phyloP scores from a whole-genome alignment of 2,797 vertebrate species.

The Cynodonichthys magdalenae region DNA sequence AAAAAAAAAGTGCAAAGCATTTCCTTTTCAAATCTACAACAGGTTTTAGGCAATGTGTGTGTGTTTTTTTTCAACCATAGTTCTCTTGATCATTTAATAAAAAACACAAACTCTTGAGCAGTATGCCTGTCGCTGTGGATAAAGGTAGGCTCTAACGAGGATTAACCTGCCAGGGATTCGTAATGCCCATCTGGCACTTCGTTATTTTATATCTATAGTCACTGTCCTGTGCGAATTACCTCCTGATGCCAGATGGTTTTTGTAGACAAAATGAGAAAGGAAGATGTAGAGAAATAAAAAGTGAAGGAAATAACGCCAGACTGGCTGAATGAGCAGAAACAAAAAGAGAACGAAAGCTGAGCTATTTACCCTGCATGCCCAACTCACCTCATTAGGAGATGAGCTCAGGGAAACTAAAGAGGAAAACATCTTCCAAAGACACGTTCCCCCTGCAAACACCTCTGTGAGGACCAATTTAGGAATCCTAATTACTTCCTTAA shows the following conservation, averaged over 20 bases:
- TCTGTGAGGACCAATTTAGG: conserved; percentile 62
- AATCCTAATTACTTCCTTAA: conserved; percentile 69
- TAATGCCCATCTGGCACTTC: conserved; percentile 57
- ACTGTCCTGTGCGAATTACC: conserved; percentile 53
- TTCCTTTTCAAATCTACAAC: conserved; percentile 7
- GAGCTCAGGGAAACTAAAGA: conserved; percentile 42
- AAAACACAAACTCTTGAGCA: conserved; percentile 28
- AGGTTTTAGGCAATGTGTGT: conserved; percentile 27
- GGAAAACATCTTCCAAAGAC: conserved; percentile 49
- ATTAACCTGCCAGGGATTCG: conserved; percentile 59
- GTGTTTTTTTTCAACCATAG: conserved; percentile 21
- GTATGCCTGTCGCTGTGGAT: conserved; percentile 38
- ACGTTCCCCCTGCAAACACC: conserved; percentile 30
- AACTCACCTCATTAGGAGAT: conserved; percentile 56
- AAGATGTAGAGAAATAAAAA: conserved; percentile 28
- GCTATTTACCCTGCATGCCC: conserved; percentile 44
- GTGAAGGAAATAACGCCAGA: conserved; percentile 38
- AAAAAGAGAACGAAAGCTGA: conserved; percentile 13
- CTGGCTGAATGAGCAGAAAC: conserved; percentile 14
- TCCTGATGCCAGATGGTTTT: conserved; percentile 66
- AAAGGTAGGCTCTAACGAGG: conserved; percentile 66
- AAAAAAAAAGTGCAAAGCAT: conserved; percentile 27
- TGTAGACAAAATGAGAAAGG: conserved; percentile 44
- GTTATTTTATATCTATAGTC: conserved; percentile 52
- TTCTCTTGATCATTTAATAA: not conserved